phyloP scores from a whole-genome alignment of 1,140 invertebrate species.

The Andrena cerasifolii region DNA sequence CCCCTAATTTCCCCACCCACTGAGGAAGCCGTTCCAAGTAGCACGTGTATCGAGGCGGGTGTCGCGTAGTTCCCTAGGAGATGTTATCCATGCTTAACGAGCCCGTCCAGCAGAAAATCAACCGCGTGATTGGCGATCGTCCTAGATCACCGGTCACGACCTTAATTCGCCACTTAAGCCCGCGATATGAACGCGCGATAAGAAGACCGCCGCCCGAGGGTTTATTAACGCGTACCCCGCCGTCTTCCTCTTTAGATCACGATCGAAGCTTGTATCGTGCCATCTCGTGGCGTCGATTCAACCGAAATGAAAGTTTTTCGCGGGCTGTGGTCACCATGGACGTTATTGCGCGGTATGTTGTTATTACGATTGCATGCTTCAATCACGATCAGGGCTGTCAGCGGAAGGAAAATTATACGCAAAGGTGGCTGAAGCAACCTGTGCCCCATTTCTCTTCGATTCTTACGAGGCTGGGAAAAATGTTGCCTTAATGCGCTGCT shows the following conservation, averaged over 20 bases:
- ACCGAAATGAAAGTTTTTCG: not conserved
- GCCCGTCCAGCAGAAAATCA: constrained; percentile 34
- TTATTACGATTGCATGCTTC: not conserved
- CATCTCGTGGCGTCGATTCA: not conserved
- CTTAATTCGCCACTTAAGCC: constrained; percentile 57
- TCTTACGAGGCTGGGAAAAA: too few species aligned
- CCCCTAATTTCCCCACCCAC: not conserved
- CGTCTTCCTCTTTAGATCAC: not conserved
- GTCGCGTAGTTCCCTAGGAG: constrained; percentile 28
- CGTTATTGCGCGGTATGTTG: not conserved
- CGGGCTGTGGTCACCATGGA: not conserved
- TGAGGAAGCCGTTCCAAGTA: constrained; percentile 1
- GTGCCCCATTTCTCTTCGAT: too few species aligned
- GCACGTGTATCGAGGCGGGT: constrained; percentile 29
- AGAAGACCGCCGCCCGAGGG: constrained; percentile 30
- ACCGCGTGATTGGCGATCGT: constrained; percentile 47
- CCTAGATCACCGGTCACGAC: constrained; percentile 53
- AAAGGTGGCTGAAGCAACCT: too few species aligned
- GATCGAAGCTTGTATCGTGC: not conserved
- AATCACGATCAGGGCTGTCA: not conserved
- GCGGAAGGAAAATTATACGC: not conserved
- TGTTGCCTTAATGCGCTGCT: too few species aligned
- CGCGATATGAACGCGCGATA: constrained; percentile 53
- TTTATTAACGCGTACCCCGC: constrained; percentile 42
- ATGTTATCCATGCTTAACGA: constrained; percentile 51